Base-by-base conservation (phyloP, 1,140 invertebrate species). In the Rhysida immarginata region DNA sequence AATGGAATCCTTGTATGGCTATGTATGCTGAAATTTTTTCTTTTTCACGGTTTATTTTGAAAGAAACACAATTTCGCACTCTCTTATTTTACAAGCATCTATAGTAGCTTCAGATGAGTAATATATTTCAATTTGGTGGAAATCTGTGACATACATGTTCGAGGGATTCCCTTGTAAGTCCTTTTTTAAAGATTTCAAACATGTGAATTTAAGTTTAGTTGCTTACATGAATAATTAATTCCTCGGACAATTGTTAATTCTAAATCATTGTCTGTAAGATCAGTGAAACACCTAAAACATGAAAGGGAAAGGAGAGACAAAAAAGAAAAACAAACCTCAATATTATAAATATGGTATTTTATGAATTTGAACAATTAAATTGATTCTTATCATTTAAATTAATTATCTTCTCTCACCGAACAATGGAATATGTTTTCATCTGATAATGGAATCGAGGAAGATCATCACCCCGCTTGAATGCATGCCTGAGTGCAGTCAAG, bases 401-500 rank as follows among this genome's bases (percentile, higher is more conserved):
- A 14, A 27, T 14, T 55, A 11, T 26, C 11, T 55, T 13, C 56
- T 70, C 78, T 75, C 68, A 92, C 78, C 92, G 85, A 18, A 96
- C 85, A 62, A 95, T 83, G 1, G 88, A 81, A 68, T 95, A 94
- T 57, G 83, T 81, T 56, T 83, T 81, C 11, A 77, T 85, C 73
- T 96, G 93, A 67, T 96, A 96, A 70, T 95, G 93, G 74, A 94
- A 96, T 64, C 83, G 84, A 0, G 94, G 93, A 24, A 80, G 71
- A 16, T 69, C 67, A 58, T 74, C 69, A 49, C 72, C 73, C 61
- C 74, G 69, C 72, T 79, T 69, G 74, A 78, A 71, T 18, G 81
- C 79, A 63, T 87, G 79, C 61, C 81, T 76, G 3, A 97, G 73
- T 49, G 91, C 76, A 69, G 95, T 87, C 50, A 96, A 75, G 72